Evolutionary conservation across 1,140 invertebrate species (phyloP).

Genomic region (Drosophila truncata): DNA sequence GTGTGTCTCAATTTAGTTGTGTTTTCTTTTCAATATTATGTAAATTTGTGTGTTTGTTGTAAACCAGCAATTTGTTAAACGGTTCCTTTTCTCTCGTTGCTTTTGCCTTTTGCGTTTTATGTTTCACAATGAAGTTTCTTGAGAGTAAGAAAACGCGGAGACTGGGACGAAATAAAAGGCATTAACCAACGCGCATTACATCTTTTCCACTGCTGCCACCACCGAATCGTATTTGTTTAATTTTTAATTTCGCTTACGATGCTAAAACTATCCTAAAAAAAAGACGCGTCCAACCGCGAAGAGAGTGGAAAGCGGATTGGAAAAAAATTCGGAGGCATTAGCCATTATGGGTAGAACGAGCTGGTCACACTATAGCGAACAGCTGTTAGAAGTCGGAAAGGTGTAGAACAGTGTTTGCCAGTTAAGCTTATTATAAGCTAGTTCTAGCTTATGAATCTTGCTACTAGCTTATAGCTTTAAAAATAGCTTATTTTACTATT

Average conservation of each 20-base stretch:
- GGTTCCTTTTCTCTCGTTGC: constrained; percentile 28
- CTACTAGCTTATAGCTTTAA: too few relatives aligned
- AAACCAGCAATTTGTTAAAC: constrained; percentile 53
- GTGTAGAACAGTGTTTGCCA: too few relatives aligned
- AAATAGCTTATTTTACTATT: too few relatives aligned
- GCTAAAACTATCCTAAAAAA: constrained; percentile 63
- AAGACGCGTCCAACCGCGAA: constrained; percentile 54
- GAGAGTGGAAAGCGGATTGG: too few relatives aligned
- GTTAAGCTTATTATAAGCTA: too few relatives aligned
- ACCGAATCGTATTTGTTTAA: constrained; percentile 16
- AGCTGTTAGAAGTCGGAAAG: too few relatives aligned
- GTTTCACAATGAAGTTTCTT: constrained; percentile 18
- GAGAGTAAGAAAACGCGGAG: constrained; percentile 10
- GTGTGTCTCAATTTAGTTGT: constrained; percentile 10
- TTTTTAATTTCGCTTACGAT: constrained; percentile 30
- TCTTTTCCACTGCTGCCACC: constrained; percentile 8
- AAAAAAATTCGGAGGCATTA: too few relatives aligned
- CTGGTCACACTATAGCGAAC: too few relatives aligned
- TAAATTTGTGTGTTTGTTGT: constrained; percentile 44
- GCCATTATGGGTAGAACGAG: too few relatives aligned
- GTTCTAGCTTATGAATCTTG: too few relatives aligned
- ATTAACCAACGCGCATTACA: constrained; percentile 20
- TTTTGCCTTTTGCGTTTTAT: constrained; percentile 17
- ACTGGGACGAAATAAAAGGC: constrained; percentile 10
- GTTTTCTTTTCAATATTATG: constrained; percentile 57